These are phyloP conservation scores for Lysandra bellargus DNA, from an alignment of 2,888 invertebrate species.

Conservation along the genomic window DNA sequence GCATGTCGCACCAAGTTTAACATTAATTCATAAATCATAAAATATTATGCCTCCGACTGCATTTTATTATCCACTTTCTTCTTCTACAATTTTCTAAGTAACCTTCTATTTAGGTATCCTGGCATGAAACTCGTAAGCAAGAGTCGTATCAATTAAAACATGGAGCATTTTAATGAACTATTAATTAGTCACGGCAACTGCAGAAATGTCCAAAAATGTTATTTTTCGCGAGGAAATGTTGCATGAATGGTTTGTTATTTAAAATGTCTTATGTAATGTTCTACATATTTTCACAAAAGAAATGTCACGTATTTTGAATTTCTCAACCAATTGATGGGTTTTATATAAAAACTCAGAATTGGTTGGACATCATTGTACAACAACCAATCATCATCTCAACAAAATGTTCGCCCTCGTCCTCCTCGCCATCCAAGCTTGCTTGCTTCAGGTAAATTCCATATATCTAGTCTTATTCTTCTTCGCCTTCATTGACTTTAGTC, in stretches of 20 bases:
- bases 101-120: too few species aligned
- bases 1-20: too few species aligned
- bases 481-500: neutral
- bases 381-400: neutral
- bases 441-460: conserved; percentile 47
- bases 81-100: too few species aligned
- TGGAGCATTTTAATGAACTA: too few species aligned
- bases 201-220: neutral
- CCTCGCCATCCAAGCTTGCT: conserved; percentile 47
- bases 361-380: neutral
- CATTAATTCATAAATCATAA: too few species aligned
- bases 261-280: neutral
- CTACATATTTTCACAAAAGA: neutral
- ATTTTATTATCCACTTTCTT: too few species aligned
- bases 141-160: too few species aligned
- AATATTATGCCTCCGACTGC: too few species aligned
- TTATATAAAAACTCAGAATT: conserved; percentile 3
- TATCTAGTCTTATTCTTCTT: neutral
- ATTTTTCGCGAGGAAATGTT: neutral
- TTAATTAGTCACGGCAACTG: too few species aligned
- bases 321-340: neutral
- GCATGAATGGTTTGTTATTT: neutral
- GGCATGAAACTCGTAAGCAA: too few species aligned
- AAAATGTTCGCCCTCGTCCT: conserved; percentile 3
- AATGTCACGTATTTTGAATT: neutral